Percentiles rank a stretch among this genome's conserved stretches.
These are phyloP conservation scores for Enteromius treurensis DNA, from an alignment of 2,797 vertebrate genomes.

Conservation along the genomic window DNA sequence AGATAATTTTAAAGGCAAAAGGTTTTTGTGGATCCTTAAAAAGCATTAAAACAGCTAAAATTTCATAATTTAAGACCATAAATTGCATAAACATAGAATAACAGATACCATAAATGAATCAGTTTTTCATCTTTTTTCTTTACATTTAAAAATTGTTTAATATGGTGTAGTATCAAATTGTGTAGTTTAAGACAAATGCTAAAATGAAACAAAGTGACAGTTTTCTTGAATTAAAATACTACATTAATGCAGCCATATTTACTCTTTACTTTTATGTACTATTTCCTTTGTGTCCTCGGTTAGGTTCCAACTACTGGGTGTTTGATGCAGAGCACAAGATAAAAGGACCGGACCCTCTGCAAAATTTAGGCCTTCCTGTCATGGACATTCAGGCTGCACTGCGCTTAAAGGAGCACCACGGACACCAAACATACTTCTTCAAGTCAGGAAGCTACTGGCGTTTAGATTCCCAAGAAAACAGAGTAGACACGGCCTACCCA, in stretches of 20 bases:
- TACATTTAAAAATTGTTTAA: not conserved
- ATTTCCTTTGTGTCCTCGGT: not conserved
- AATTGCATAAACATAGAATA: not conserved
- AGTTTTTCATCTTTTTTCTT: too few species aligned
- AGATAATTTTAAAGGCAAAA: not conserved
- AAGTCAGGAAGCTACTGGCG: constrained; percentile 88
- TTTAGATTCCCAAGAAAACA: constrained; percentile 79
- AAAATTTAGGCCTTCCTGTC: constrained; percentile 80
- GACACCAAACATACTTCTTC: constrained; percentile 89
- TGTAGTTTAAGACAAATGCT: not conserved
- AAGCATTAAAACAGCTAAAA: not conserved
- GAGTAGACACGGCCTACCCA: constrained; percentile 79
- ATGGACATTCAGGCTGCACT: constrained; percentile 84
- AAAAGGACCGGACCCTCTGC: constrained; percentile 80
- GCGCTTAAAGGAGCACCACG: constrained; percentile 84
- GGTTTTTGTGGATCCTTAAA: not conserved
- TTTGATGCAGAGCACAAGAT: constrained; percentile 87
- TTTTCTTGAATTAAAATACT: constrained; percentile 40
- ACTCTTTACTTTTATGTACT: not conserved
- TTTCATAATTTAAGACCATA: not conserved
- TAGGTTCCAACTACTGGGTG: constrained; percentile 85
- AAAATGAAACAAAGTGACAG: not conserved
- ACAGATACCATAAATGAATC: not conserved
- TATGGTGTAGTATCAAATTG: not conserved
- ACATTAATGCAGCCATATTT: constrained; percentile 35